A percentile compares a stretch with the other conserved stretches of the same genome.
Conservation (phyloP, 2,113 vertebrate genomes). For the Brachypodius melanocephalos region DNA sequence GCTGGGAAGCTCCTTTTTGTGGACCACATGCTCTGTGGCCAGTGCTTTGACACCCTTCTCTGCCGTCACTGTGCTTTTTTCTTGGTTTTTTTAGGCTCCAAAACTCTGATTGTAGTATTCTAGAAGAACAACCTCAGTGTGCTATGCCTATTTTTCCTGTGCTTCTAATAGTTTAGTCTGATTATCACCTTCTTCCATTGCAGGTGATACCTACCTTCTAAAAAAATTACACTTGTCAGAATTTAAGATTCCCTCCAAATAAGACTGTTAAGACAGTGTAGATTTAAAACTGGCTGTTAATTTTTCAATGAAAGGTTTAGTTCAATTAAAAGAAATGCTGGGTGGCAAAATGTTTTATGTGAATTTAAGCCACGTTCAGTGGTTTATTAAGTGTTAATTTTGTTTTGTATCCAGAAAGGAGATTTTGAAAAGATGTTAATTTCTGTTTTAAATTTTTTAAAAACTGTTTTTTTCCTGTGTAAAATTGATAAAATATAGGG, state of each 20-base stretch:
- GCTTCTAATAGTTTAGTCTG: not conserved
- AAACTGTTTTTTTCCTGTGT: not conserved
- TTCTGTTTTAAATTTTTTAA: accelerated
- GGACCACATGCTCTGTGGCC: not conserved
- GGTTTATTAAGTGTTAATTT: not conserved
- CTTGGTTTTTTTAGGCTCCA: not conserved
- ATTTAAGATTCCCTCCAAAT: not conserved
- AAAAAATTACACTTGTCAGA: not conserved
- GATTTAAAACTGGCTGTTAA: not conserved
- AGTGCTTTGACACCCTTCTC: not conserved
- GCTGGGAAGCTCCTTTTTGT: not conserved
- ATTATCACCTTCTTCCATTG: not conserved
- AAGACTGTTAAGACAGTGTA: too few relatives aligned
- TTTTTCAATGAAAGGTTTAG: not conserved
- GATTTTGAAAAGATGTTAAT: accelerated
- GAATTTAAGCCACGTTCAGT: not conserved
- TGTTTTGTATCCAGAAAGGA: accelerated
- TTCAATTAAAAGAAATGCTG: not conserved
- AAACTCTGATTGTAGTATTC: not conserved
- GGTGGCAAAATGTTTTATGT: not conserved
- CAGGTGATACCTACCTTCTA: not conserved
- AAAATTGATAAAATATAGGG: not conserved
- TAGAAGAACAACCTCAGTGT: not conserved
- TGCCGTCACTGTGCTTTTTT: not conserved
- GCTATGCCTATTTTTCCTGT: not conserved